Conservation (phyloP, 2,113 vertebrate genomes). For the Sebastes schlegelii region DNA sequence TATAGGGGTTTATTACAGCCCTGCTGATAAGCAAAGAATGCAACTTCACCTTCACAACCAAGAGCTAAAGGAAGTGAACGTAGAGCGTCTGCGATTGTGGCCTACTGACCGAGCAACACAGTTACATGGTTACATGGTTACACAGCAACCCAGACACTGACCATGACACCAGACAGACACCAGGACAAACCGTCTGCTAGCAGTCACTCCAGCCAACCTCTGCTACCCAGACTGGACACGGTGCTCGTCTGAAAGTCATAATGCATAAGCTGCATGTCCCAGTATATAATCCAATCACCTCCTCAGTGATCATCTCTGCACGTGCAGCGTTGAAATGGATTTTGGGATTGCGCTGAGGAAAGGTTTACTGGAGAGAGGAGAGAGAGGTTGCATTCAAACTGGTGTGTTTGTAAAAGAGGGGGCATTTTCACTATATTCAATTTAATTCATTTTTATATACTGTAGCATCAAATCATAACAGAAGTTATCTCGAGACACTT, state of each 20-base stretch:
- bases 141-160: conserved; percentile 61
- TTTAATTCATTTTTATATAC: too few relatives aligned
- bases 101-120: neutral
- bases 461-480: too few relatives aligned
- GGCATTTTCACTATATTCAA: too few relatives aligned
- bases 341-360: neutral
- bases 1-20: too few relatives aligned
- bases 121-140: neutral
- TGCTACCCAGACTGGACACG: conserved; percentile 2
- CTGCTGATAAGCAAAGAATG: neutral
- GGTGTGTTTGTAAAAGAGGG: neutral
- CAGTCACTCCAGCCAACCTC: conserved; percentile 28
- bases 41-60: neutral
- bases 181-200: conserved; percentile 10
- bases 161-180: conserved; percentile 43
- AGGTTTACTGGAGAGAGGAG: neutral
- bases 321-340: conserved; percentile 12
- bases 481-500: too few relatives aligned
- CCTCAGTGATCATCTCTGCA: conserved; percentile 28
- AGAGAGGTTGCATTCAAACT: neutral
- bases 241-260: conserved; percentile 21
- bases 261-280: conserved; percentile 53
- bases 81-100: neutral
- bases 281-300: conserved; percentile 64
- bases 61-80: neutral